phyloP scores from a whole-genome alignment of 2,797 vertebrate genomes.

The Melopsittacus undulatus region DNA sequence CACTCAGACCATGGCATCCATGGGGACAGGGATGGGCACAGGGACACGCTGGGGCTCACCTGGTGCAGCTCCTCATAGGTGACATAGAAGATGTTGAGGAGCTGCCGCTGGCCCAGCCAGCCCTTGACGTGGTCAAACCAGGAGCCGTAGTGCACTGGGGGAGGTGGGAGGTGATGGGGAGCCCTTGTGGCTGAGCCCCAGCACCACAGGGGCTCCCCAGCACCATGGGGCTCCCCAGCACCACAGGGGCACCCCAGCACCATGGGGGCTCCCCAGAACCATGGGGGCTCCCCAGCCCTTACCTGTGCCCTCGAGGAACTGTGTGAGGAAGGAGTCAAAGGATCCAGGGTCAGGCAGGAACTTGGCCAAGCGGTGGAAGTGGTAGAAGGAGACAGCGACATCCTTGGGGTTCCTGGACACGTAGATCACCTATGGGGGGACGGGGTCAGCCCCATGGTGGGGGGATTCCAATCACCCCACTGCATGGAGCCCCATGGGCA shows the following conservation, averaged over 20 bases:
- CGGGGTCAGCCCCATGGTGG: accelerated
- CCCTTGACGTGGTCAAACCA: constrained; percentile 90
- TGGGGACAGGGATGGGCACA: accelerated
- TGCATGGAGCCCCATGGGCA: accelerated
- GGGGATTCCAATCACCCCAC: accelerated
- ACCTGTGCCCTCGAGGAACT: constrained; percentile 82
- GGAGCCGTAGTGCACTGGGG: constrained; percentile 84
- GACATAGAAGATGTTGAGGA: constrained; percentile 78
- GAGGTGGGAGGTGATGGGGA: accelerated
- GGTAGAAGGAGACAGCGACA: constrained; percentile 84
- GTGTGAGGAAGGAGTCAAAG: constrained; percentile 80
- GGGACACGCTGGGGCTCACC: constrained; percentile 57
- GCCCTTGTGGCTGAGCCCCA: accelerated
- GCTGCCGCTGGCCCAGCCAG: constrained; percentile 79
- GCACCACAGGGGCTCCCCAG: accelerated
- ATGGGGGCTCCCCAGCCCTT: neutral
- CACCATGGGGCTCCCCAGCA: accelerated
- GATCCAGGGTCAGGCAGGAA: constrained; percentile 81
- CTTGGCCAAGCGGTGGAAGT: constrained; percentile 86
- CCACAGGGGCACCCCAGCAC: too few relatives aligned
- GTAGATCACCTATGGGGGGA: constrained; percentile 79
- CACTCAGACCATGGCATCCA: accelerated
- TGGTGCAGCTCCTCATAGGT: constrained; percentile 86
- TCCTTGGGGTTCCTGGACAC: constrained; percentile 90
- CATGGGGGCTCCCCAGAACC: accelerated